A percentile compares a stretch with the other conserved stretches of the same genome.
Conservation (phyloP, 2,113 vertebrate species). For the Lampris incognitus region DNA sequence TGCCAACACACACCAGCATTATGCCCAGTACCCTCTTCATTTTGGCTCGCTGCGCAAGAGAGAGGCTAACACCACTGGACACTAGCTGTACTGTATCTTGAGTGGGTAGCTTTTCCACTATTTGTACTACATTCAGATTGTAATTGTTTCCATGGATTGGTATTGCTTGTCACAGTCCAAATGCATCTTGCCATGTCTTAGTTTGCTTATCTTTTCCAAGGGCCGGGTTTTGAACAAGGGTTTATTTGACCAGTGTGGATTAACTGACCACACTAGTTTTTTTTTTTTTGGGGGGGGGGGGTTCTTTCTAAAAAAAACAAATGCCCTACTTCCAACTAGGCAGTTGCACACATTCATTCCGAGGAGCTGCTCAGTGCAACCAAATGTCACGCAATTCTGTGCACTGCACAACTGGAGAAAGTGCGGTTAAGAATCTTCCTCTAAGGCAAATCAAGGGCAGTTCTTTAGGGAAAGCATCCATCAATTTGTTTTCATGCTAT, state of each 20-base stretch:
- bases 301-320: constrained; percentile 2
- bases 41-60: constrained; percentile 52
- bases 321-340: constrained; percentile 41
- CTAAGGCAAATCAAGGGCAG: constrained; percentile 23
- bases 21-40: constrained; percentile 69
- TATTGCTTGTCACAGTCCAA: constrained; percentile 45
- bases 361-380: constrained; percentile 41
- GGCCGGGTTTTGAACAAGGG: constrained; percentile 47
- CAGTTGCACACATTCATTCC: constrained; percentile 49
- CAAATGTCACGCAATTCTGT: constrained; percentile 20
- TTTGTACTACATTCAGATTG: constrained; percentile 51
- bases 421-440: neutral
- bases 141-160: constrained; percentile 58
- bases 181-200: constrained; percentile 54
- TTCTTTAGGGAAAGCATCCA: constrained; percentile 6
- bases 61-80: constrained; percentile 74
- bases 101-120: constrained; percentile 64
- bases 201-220: constrained; percentile 51
- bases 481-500: neutral
- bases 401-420: constrained; percentile 1
- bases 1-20: constrained; percentile 78
- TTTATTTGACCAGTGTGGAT: constrained; percentile 53
- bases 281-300: constrained; percentile 21
- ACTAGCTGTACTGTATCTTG: constrained; percentile 60
- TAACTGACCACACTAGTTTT: constrained; percentile 36